Evolutionary conservation across 2,888 invertebrate species (phyloP).

Genomic region (Scaptodrosophila latifasciaeformis): DNA sequence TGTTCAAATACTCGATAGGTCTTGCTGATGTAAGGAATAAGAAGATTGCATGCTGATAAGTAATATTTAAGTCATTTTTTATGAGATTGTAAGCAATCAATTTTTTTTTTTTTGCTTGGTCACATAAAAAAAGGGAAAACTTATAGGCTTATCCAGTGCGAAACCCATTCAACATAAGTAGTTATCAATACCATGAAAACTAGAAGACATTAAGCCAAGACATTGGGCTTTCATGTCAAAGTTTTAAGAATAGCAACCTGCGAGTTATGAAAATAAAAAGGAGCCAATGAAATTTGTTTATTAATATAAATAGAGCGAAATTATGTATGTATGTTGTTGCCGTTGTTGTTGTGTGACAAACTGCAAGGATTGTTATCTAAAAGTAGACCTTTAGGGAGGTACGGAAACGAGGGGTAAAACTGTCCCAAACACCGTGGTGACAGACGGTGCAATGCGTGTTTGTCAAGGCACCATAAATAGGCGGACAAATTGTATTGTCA

Average conservation of each 20-base stretch:
- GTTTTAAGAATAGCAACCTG: too few species aligned
- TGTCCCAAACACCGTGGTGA: conserved; percentile 73
- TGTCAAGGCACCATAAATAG: conserved; percentile 19
- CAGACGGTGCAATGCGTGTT: conserved; percentile 75
- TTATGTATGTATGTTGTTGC: conserved; percentile 44
- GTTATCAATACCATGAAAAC: too few species aligned
- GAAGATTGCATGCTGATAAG: too few species aligned
- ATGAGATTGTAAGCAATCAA: conserved; percentile 32
- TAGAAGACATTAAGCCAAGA: too few species aligned
- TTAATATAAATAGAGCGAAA: conserved; percentile 62
- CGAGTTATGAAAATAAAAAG: too few species aligned
- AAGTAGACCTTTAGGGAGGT: neutral
- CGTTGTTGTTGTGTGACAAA: conserved; percentile 17
- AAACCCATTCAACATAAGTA: conserved; percentile 48
- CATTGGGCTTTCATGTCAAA: too few species aligned
- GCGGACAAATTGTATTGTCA: conserved; percentile 24
- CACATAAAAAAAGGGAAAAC: conserved; percentile 22
- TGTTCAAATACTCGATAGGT: too few species aligned
- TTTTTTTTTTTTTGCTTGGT: conserved; percentile 15
- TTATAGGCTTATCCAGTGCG: neutral
- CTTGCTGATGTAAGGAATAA: too few species aligned
- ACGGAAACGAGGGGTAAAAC: conserved; percentile 11
- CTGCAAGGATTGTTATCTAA: too few species aligned
- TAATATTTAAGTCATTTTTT: too few species aligned
- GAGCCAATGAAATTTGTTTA: conserved; percentile 45